Conservation (phyloP, 2,113 vertebrate genomes). For the Eublepharis macularius region DNA sequence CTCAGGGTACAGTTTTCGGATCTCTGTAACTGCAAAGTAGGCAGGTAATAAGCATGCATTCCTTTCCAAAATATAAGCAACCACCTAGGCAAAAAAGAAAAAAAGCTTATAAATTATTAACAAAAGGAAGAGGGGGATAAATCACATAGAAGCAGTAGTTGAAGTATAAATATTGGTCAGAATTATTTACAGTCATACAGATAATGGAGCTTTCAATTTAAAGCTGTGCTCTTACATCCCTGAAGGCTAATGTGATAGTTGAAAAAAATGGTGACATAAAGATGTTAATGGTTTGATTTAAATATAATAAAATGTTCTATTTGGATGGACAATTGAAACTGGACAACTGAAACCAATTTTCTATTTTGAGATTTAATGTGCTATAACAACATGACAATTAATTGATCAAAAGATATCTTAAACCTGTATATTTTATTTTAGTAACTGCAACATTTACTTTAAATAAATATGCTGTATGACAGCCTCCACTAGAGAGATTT, state of each 20-base stretch:
- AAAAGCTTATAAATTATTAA: neutral
- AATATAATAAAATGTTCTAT: neutral
- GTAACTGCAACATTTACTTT: neutral
- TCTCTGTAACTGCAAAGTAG: conserved; percentile 96
- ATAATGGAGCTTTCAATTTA: neutral
- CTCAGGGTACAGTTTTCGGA: conserved; percentile 95
- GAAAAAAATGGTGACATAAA: neutral
- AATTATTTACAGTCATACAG: neutral
- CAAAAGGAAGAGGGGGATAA: neutral
- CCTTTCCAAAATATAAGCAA: conserved; percentile 96
- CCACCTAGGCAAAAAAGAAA: conserved; percentile 78
- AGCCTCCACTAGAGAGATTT: neutral
- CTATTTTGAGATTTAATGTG: neutral
- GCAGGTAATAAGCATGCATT: conserved; percentile 97
- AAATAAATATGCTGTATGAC: neutral
- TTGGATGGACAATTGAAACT: neutral
- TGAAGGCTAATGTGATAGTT: neutral
- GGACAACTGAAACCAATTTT: neutral
- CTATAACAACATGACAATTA: neutral
- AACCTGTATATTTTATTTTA: neutral
- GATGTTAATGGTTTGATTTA: neutral
- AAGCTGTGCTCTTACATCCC: neutral
- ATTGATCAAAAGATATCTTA: neutral
- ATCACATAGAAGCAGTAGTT: neutral
- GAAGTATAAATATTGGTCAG: neutral